These are phyloP conservation scores for Drosophila birchii DNA, from an alignment of 2,888 invertebrate species.

Conservation along the genomic window DNA sequence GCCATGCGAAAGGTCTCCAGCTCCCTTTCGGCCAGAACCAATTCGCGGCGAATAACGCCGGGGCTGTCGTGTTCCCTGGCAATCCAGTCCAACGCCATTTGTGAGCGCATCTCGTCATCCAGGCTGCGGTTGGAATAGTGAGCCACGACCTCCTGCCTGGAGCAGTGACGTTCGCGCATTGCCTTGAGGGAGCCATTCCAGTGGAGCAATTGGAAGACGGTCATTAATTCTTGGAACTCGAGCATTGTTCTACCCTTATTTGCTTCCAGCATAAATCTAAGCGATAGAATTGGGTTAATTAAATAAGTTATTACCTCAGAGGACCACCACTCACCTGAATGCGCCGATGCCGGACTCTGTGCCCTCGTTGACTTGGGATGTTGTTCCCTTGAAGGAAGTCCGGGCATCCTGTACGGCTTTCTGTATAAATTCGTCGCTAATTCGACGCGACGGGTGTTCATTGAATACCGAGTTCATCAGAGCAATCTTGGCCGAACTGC, in stretches of 20 bases:
- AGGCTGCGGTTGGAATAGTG: conserved; percentile 96
- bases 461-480: conserved; percentile 98
- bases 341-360: conserved; percentile 90
- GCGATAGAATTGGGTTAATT: not conserved
- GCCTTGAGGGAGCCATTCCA: conserved; percentile 99
- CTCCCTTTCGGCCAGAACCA: conserved; percentile 94
- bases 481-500: conserved; percentile 97
- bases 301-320: not conserved
- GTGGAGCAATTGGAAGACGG: conserved; percentile 97
- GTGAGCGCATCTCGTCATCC: conserved; percentile 97
- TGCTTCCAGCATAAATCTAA: conserved; percentile 90
- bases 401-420: conserved; percentile 97
- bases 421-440: conserved; percentile 97
- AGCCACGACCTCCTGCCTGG: conserved; percentile 95
- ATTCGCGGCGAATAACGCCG: conserved; percentile 91
- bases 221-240: conserved; percentile 98
- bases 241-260: conserved; percentile 97
- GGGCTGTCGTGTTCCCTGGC: conserved; percentile 91
- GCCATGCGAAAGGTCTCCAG: conserved; percentile 93
- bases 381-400: conserved; percentile 90
- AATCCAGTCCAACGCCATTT: conserved; percentile 98
- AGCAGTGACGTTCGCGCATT: conserved; percentile 97
- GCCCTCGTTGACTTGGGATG: conserved; percentile 87
- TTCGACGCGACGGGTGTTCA: conserved; percentile 96
- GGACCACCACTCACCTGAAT: conserved; percentile 85